phyloP scores from a whole-genome alignment of 2,797 vertebrate genomes.

The Neosilurus hyrtlii region DNA sequence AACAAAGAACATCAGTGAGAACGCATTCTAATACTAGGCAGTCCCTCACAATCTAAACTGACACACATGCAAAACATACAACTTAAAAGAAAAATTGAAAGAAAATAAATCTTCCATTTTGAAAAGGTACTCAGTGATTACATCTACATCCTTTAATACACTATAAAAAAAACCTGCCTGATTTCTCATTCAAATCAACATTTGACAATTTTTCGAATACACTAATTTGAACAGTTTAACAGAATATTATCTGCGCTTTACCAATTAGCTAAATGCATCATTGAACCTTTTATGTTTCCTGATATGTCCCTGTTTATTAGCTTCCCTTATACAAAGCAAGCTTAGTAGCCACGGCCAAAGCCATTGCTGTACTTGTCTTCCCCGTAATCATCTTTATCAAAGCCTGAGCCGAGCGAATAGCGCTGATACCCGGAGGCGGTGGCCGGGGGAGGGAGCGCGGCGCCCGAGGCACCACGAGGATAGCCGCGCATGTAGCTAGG shows the following conservation, averaged over 20 bases:
- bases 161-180: conserved; percentile 12
- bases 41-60: conserved; percentile 37
- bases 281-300: conserved; percentile 38
- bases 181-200: conserved; percentile 13
- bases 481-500: conserved; percentile 65
- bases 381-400: conserved; percentile 68
- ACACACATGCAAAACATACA: conserved; percentile 22
- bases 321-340: conserved; percentile 27
- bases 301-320: conserved; percentile 37
- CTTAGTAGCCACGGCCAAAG: conserved; percentile 64
- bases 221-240: not conserved
- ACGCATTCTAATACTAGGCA: conserved; percentile 1
- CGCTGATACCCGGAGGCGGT: conserved; percentile 59
- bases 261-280: conserved; percentile 52
- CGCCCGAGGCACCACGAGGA: conserved; percentile 47
- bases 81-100: conserved; percentile 3
- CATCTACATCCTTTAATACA: conserved; percentile 33
- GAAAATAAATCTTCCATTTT: conserved; percentile 3
- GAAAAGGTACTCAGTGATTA: not conserved
- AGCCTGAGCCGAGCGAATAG: conserved; percentile 64
- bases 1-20: not conserved
- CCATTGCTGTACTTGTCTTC: conserved; percentile 70
- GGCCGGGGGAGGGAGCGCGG: conserved; percentile 57
- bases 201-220: conserved; percentile 35
- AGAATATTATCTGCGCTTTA: conserved; percentile 39